Conservation (phyloP, 2,888 invertebrate species). For the Gymnosoma rotundatum region DNA sequence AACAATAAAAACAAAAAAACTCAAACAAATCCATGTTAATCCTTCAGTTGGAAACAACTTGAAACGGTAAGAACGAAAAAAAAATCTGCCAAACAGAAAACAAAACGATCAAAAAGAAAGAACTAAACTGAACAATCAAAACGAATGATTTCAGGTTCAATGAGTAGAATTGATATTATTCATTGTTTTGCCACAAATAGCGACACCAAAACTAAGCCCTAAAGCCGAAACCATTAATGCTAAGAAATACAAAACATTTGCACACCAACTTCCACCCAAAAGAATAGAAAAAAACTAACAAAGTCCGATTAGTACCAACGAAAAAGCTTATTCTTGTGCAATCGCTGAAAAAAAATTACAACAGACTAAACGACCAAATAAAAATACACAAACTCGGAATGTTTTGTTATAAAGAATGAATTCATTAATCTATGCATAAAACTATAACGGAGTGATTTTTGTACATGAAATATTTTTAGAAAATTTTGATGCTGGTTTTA, state of each 20-base stretch:
- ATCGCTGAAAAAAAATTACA: conserved; percentile 26
- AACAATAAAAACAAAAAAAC: conserved; percentile 28
- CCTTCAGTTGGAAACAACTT: conserved; percentile 53
- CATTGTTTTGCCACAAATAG: conserved; percentile 63
- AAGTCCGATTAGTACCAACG: conserved; percentile 42
- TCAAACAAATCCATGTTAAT: conserved; percentile 52
- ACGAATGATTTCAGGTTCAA: conserved; percentile 67
- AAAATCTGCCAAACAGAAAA: conserved; percentile 48
- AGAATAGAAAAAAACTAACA: background rate
- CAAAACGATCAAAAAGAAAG: background rate
- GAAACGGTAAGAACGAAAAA: background rate
- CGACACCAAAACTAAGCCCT: conserved; percentile 61
- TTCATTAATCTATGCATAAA: too few relatives aligned
- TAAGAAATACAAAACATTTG: conserved; percentile 1
- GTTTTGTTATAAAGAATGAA: too few relatives aligned
- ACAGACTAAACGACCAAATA: background rate
- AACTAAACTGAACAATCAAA: conserved; percentile 57
- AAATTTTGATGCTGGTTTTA: too few relatives aligned
- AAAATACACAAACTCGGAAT: too few relatives aligned
- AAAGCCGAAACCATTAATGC: conserved; percentile 60
- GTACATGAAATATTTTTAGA: too few relatives aligned
- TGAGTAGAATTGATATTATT: conserved; percentile 61
- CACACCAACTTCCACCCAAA: conserved; percentile 21
- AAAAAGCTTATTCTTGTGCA: conserved; percentile 32
- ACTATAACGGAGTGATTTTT: too few relatives aligned